Base-by-base conservation (phyloP, 2,797 vertebrate genomes). In the Rhinatrema bivittatum region DNA sequence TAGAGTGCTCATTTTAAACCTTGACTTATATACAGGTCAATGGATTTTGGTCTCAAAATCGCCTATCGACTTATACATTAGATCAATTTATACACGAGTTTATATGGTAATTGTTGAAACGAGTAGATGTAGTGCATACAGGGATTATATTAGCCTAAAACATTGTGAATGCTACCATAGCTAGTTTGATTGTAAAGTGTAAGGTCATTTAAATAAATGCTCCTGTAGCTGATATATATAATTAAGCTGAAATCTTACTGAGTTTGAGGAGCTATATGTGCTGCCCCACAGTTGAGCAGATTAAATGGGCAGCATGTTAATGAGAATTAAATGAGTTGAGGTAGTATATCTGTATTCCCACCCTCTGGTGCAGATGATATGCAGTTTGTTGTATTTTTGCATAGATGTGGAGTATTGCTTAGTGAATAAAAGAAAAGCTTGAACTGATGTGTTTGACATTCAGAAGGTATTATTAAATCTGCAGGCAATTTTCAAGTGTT, bases 291-390 rank as follows among this genome's bases (percentile, higher is more conserved):
- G n/a, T 8, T 35, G 20, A 22, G 7, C 15, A 7, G 10, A 22
- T 29, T 36, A 33, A 52, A 4, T 3, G 12, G 14, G 9, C 25
- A 33, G 10, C 5, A 8, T 16, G 6, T 31, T 39, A 31, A 24
- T 7, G 12, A 29, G 12, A 30, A 16, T 16, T 20, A 40, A 45
- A 10, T 3, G 1, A 39, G 20, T 30, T 32, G 24, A 7, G 1
- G 39, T 30, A 4, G 14, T 40, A 16, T 40, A 46, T 52, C 23
- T 51, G 6, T 25, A 44, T 13, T 53, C 33, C 36, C 29, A 46
- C 27, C 26, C 7, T 24, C 37, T 36, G 5, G 5, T 25, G 38
- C 18, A 35, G 39, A 46, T 44, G 13, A 25, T 34, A 21, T 12
- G 3, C 49, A 24, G n/a, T 29, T 16, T 1, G 2, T 22, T 16